Evolutionary conservation across 2,888 invertebrate species (phyloP).

Genomic region (Alloscopus bannaensis): DNA sequence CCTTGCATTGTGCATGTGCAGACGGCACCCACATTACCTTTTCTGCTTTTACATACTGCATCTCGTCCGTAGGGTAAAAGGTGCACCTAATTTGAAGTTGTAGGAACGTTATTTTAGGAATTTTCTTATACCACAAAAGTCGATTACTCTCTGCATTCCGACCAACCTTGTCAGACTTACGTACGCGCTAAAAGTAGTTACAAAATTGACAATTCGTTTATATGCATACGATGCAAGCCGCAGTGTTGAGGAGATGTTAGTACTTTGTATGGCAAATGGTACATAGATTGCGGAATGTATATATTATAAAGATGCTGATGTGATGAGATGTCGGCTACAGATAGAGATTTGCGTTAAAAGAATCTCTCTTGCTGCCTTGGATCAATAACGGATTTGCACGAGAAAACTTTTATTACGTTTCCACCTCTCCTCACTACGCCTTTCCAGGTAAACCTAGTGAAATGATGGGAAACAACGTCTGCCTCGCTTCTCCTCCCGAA

Average conservation of each 20-base stretch:
- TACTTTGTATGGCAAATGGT: background rate
- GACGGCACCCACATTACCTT: too few species aligned
- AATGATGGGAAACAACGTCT: background rate
- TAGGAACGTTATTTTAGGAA: constrained; percentile 32
- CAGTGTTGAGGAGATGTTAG: background rate
- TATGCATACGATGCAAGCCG: too few species aligned
- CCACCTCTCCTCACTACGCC: background rate
- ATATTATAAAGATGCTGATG: constrained; percentile 8
- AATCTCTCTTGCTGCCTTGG: constrained; percentile 1
- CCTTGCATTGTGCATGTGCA: too few species aligned
- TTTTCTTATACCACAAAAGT: constrained; percentile 48
- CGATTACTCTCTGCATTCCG: constrained; percentile 43
- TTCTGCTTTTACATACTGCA: too few species aligned
- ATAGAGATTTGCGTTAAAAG: background rate
- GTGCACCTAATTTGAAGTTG: too few species aligned
- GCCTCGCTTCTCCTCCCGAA: background rate
- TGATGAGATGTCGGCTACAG: background rate
- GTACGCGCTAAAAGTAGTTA: too few species aligned
- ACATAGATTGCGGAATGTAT: background rate
- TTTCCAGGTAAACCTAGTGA: background rate
- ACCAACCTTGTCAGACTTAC: too few species aligned
- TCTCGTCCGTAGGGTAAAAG: too few species aligned
- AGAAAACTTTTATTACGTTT: background rate
- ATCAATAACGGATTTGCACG: constrained; percentile 13
- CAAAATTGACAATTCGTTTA: too few species aligned